These are phyloP conservation scores for Abrostola tripartita DNA, from an alignment of 2,888 invertebrate species.

Conservation along the genomic window DNA sequence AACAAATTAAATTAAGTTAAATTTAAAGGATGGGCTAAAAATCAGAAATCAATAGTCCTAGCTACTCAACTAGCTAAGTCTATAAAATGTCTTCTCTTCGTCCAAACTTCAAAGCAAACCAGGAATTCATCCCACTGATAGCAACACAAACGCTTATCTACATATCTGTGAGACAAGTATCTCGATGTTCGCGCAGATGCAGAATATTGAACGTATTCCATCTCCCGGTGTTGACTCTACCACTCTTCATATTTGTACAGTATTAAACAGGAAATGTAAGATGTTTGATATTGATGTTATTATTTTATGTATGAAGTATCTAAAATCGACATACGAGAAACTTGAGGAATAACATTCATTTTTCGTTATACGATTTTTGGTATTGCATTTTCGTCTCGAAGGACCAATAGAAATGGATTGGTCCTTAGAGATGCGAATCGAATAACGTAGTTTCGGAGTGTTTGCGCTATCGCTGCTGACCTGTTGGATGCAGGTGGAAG, in stretches of 20 bases:
- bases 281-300: slow-evolving; percentile 8
- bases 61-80: too few relatives aligned
- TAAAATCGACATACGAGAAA: neutral
- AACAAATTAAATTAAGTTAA: too few relatives aligned
- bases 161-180: neutral
- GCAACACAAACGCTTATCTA: slow-evolving; percentile 16
- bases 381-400: neutral
- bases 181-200: slow-evolving; percentile 10
- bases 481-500: too few relatives aligned
- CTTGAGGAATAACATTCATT: neutral
- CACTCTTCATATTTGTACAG: slow-evolving; percentile 24
- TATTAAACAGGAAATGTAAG: slow-evolving; percentile 6
- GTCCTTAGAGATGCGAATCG: neutral
- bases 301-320: slow-evolving; percentile 1
- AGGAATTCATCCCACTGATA: neutral
- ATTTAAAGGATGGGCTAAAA: too few relatives aligned
- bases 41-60: too few relatives aligned
- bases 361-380: neutral
- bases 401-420: slow-evolving; percentile 1
- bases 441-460: neutral
- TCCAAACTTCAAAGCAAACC: too few relatives aligned
- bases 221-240: slow-evolving; percentile 11
- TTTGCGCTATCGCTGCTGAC: too few relatives aligned
- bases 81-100: too few relatives aligned
- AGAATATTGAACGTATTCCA: slow-evolving; percentile 12